Base-by-base conservation (phyloP, 2,888 invertebrate genomes). In the Hemicrepidius hirtus region DNA sequence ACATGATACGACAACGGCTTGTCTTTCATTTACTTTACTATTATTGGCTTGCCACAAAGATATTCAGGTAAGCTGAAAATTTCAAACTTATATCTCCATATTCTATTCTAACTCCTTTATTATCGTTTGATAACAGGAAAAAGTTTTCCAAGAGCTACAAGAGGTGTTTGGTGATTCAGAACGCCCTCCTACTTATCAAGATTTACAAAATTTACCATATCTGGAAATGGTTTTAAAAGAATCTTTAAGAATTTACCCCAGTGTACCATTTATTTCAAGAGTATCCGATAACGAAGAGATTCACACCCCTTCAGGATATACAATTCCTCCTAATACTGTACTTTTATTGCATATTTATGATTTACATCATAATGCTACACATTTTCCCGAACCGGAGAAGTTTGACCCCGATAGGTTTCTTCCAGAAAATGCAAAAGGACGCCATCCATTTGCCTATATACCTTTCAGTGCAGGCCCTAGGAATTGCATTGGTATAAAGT, bases 321-420 rank as follows among this genome's bases (percentile, higher is more conserved):
- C 83, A 81, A 32, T 93, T 60, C 92, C 92, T 0, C 84, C 85
- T 28, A 87, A 87, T 3, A 84, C 88, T 0, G 82, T 85, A n/a
- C 86, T 90, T 0, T 89, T 89, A 76, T 84, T 93, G 9, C 88
- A 89, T 46, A 89, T 92, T n/a, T 91, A 85, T 77, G 91, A 92
- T 78, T 79, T 92, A 7, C 94, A 94, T 83, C 88, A 91, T 6
- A 89, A 92, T 80, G 88, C 90, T 0, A 87, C 89, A 13, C 86
- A 90, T 62, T 95, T 89, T 86, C 88, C 90, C 0, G 87, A 94
- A 76, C 92, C 94, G 0, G 85, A 89, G 55, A 88, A 86, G 73
- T 94, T 92, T 82, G 90, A 92, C 80, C 93, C 94, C 0, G 93
- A 94, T 62, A 86, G 94, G 75, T 94, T 94, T 84, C 82, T 91